These are phyloP conservation scores for Drosophila repletoides DNA, from an alignment of 1,140 invertebrate genomes.

Conservation along the genomic window DNA sequence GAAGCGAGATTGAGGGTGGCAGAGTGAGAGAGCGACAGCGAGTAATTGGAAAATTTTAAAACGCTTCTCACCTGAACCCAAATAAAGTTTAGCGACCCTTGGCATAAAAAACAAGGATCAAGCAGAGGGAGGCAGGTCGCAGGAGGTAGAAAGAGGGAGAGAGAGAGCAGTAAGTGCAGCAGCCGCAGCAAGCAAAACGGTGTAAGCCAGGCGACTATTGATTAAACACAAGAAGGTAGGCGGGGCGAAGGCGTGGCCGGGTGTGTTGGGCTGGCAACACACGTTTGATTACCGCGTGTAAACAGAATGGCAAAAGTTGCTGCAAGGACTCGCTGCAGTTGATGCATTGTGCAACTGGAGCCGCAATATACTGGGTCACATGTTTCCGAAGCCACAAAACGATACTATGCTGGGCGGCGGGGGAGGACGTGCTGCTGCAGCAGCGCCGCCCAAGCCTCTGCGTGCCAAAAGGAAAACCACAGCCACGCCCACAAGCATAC, in stretches of 20 bases:
- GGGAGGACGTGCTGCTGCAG: not conserved
- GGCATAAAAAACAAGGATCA: constrained; percentile 4
- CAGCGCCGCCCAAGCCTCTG: constrained; percentile 39
- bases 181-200: constrained; percentile 25
- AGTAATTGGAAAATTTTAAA: constrained; percentile 45
- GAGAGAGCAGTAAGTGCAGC: constrained; percentile 47
- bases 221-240: constrained; percentile 55
- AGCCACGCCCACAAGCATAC: constrained; percentile 57
- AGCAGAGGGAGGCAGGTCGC: not conserved
- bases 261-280: constrained; percentile 54
- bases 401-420: not conserved
- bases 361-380: constrained; percentile 40
- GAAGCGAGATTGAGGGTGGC: no score
- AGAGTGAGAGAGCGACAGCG: no score
- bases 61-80: constrained; percentile 21
- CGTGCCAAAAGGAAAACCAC: constrained; percentile 27
- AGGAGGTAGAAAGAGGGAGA: not conserved
- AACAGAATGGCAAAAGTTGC: constrained; percentile 58
- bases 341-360: constrained; percentile 58
- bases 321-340: constrained; percentile 55
- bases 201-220: constrained; percentile 60
- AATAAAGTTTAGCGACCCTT: constrained; percentile 72
- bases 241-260: not conserved
- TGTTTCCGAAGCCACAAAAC: constrained; percentile 22
- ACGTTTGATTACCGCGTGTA: constrained; percentile 80